Percentiles rank a stretch among this genome's conserved stretches.
These are phyloP conservation scores for Acleris literana DNA, from an alignment of 2,888 invertebrate species.

Conservation along the genomic window DNA sequence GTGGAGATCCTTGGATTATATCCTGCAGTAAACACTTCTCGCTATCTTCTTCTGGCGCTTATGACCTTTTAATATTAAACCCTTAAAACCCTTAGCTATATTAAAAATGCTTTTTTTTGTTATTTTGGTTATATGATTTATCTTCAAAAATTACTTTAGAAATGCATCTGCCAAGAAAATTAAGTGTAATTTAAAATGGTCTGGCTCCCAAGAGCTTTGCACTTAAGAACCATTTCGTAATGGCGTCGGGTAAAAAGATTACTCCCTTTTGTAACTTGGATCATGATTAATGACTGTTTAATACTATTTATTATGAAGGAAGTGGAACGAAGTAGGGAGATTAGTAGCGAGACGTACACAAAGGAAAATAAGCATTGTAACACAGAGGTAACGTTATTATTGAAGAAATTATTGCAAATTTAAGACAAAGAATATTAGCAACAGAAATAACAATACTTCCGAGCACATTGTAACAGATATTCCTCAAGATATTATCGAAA, in stretches of 20 bases:
- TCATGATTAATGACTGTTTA: conserved; percentile 60
- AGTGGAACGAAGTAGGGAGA: conserved; percentile 5
- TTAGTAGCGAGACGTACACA: conserved; percentile 2
- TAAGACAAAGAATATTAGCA: not conserved
- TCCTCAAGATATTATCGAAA: not conserved
- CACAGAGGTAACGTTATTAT: no score
- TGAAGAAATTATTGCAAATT: not conserved
- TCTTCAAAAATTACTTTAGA: no score
- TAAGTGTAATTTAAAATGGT: not conserved
- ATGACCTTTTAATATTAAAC: no score
- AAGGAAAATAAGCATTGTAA: not conserved
- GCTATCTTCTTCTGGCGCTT: no score
- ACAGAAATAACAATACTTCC: no score
- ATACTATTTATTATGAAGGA: conserved; percentile 19
- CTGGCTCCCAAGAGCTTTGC: conserved; percentile 8
- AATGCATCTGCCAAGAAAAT: not conserved
- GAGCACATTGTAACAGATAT: not conserved
- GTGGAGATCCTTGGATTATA: no score
- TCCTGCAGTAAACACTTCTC: no score
- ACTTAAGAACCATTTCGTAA: conserved; percentile 19
- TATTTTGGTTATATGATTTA: no score
- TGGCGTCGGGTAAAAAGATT: conserved; percentile 35
- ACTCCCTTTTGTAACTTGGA: conserved; percentile 49
- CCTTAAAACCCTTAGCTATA: no score
- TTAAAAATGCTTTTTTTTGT: no score